These are phyloP conservation scores for Tachuris rubrigastra DNA, from an alignment of 2,113 vertebrate species.

Conservation along the genomic window DNA sequence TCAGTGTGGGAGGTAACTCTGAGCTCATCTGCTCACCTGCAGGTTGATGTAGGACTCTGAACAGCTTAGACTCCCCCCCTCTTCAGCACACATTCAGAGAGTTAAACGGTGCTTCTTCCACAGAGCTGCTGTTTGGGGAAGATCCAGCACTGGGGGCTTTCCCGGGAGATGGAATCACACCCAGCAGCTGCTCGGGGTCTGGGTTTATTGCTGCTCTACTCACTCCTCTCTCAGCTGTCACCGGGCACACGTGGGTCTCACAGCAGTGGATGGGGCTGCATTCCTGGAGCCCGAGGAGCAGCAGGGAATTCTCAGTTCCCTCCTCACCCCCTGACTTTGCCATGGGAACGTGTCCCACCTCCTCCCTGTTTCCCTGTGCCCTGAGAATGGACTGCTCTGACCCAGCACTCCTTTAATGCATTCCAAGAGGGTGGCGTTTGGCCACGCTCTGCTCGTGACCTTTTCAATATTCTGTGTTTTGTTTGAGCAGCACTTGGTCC, in stretches of 20 bases:
- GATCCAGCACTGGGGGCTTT: background rate
- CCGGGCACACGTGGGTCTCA: fast-evolving
- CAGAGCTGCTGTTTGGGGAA: background rate
- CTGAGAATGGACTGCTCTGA: background rate
- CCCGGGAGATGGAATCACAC: fast-evolving
- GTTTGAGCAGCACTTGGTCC: background rate
- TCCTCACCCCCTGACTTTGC: background rate
- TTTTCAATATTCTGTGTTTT: background rate
- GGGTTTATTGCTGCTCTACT: too few relatives aligned
- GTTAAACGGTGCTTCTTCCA: background rate
- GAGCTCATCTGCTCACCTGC: background rate
- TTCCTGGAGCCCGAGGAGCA: fast-evolving
- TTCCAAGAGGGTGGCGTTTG: background rate
- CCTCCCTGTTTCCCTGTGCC: background rate
- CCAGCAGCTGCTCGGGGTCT: fast-evolving
- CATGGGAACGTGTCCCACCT: fast-evolving
- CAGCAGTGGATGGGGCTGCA: fast-evolving
- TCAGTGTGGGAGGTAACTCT: background rate
- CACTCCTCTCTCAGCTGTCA: background rate
- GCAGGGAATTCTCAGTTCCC: fast-evolving
- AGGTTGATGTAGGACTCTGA: background rate
- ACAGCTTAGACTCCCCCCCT: background rate
- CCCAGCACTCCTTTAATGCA: background rate
- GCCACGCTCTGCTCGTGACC: background rate
- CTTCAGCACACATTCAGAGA: background rate